Base-by-base conservation (phyloP, 2,797 vertebrate genomes). In the Balearica regulorum region DNA sequence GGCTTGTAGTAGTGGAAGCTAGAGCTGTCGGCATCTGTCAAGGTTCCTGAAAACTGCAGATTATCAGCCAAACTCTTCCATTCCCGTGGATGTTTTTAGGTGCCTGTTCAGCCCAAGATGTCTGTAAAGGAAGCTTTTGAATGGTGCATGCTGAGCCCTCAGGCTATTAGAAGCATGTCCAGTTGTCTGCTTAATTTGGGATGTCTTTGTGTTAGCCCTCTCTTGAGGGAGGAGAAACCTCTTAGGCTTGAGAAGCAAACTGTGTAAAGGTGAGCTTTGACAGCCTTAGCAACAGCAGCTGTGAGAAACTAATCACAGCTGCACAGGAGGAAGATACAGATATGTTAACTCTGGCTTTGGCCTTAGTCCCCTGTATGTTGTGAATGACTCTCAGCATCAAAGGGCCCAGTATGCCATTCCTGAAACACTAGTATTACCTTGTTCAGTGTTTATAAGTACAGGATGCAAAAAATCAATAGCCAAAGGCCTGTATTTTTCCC, bases 401-500 rank as follows among this genome's bases (percentile, higher is more conserved):
- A 94, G 79, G 82, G 72, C 84, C 51, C 60, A 7, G 0, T 25
- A 24, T 17, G 9, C 70, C 37, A 15, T 87, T 93, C 79, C 79
- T 85, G 82, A 87, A 89, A 93, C 87, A 62, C 75, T 62, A 37
- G 81, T 84, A 33, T 60, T 61, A 3, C 31, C 83, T 73, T 72
- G 46, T 82, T 90, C n/a, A 12, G 22, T 29, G 69, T 14, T 77
- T 60, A 1, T 28, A 80, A 66, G 58, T 70, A 68, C 71, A 92
- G 79, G 75, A 89, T 96, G 75, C 24, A 79, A 71, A 92, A 94
- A 76, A 13, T 22, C 49, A 51, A 24, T 83, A 93, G 94, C 94
- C 79, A 39, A 92, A 51, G 89, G 94, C 84, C 60, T 31, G 5
- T 53, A 0, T 80, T 28, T 83, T 77, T 49, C 44, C 66, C 0